These are phyloP conservation scores for Smutsia gigantea DNA, from an alignment of 2,797 vertebrate species.

Conservation along the genomic window DNA sequence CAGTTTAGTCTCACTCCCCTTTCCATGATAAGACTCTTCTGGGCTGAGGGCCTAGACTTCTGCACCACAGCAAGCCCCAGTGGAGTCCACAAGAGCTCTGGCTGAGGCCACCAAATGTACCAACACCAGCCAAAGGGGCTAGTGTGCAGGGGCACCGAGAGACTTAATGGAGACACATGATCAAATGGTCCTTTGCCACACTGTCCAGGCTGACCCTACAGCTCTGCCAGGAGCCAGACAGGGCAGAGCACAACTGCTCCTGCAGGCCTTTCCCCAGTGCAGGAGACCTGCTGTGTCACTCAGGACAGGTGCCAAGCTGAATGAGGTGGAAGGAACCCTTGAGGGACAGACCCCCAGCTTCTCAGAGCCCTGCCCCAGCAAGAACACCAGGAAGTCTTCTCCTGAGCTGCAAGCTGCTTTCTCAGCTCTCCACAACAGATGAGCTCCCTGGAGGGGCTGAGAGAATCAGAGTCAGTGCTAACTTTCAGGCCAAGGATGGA, in stretches of 20 bases:
- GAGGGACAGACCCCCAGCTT: neutral
- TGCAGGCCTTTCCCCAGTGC: neutral
- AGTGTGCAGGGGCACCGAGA: neutral
- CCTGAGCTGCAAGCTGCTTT: neutral
- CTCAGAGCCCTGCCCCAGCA: neutral
- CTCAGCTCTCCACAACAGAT: neutral
- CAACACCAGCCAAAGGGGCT: neutral
- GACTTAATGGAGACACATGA: neutral
- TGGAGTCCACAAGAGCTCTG: neutral
- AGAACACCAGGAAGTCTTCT: neutral
- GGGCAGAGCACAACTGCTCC: neutral
- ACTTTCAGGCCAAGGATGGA: conserved; percentile 48
- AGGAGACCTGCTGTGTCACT: neutral
- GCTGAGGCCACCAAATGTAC: neutral
- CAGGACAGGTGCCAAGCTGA: neutral
- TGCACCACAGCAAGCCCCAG: neutral
- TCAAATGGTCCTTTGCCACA: neutral
- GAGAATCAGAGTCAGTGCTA: conserved; percentile 42
- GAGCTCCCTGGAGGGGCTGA: neutral
- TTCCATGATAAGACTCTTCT: neutral
- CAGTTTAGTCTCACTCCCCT: neutral
- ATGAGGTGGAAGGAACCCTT: neutral
- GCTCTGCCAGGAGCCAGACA: neutral
- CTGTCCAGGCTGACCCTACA: neutral
- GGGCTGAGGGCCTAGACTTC: neutral